Base-by-base conservation (phyloP, 2,888 invertebrate species). In the Hemaris fuciformis region DNA sequence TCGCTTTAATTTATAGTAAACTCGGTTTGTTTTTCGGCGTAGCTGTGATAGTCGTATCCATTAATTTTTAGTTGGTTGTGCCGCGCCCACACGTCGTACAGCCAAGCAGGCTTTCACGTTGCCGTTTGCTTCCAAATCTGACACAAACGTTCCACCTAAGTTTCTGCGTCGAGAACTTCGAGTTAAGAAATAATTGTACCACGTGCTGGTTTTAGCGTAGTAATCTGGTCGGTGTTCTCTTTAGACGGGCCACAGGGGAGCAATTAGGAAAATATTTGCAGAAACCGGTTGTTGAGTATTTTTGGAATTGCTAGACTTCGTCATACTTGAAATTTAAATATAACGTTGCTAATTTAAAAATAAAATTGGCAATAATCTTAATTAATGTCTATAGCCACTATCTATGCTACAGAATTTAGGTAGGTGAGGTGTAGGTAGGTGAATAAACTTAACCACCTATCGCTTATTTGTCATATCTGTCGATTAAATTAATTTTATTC, bases 91-190 rank as follows among this genome's bases (percentile, higher is more conserved):
- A 57, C 56, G 57, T 38, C 38, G 13, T 27, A 27, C n/a, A 7
- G 38, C 57, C 23, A 57, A 57, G 25, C 41, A 25, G 57, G 57
- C 25, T 57, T 57, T 57, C 41, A 57, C 53, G 53, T 18, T 53
- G 53, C 53, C 27, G 23, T 45, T 45, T 53, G 27, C 53, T 31
- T 31, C 53, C 53, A 53, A 53, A 53, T 53, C 53, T 31, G 53
- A 53, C 53, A 53, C 31, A 53, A 53, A 45, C n/a, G 22, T 18
- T 31, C 15, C 18, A 18, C 10, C 18, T 31, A 10, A 31, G 53
- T 31, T 48, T 15, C 27, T 27, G 27, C 53, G 27, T 53, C 15
- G 53, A n/a, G 10, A 53, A 53, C 25, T 25, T 53, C 8, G 31
- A 6, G 25, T 53, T 53, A 27, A 7, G 53, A 41, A 57, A 57